Evolutionary conservation across 2,113 vertebrate species (phyloP).

Genomic region (Rhineura floridana): DNA sequence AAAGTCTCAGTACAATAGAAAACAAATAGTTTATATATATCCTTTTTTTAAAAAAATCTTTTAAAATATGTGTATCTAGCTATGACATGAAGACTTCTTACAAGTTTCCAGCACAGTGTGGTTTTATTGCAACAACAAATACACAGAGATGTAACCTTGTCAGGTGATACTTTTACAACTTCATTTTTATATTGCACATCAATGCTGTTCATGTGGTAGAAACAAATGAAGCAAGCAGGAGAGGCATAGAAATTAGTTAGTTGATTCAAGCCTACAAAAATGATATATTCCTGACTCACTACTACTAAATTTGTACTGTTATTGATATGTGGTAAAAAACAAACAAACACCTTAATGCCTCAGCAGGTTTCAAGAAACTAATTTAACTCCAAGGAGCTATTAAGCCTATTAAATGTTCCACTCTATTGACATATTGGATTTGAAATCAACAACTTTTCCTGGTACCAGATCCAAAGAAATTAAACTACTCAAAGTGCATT

Average conservation of each 20-base stretch:
- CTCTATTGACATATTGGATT: conserved; percentile 50
- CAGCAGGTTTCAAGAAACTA: conserved; percentile 39
- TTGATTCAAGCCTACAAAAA: conserved; percentile 47
- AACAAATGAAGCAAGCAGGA: conserved; percentile 27
- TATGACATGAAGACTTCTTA: conserved; percentile 22
- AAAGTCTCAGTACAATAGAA: too few species aligned
- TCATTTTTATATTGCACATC: conserved; percentile 17
- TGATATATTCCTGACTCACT: conserved; percentile 38
- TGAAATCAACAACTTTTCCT: conserved; percentile 24
- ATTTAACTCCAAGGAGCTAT: conserved; percentile 29
- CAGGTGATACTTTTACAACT: not conserved
- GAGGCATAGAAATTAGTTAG: conserved; percentile 30
- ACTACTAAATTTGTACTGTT: conserved; percentile 23
- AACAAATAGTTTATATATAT: too few species aligned
- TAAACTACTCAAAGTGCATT: conserved; percentile 15
- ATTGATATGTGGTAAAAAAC: conserved; percentile 47
- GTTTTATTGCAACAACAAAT: conserved; percentile 6
- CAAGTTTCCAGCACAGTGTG: conserved; percentile 35
- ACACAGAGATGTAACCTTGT: conserved; percentile 30
- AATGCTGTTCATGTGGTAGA: conserved; percentile 38
- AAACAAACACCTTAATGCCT: conserved; percentile 62
- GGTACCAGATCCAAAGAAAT: conserved; percentile 1
- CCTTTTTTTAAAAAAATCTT: too few species aligned
- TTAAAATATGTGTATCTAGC: conserved; percentile 29
- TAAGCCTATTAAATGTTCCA: conserved; percentile 52